Base-by-base conservation (phyloP, 2,113 vertebrate species). In the Tragulus kanchil region DNA sequence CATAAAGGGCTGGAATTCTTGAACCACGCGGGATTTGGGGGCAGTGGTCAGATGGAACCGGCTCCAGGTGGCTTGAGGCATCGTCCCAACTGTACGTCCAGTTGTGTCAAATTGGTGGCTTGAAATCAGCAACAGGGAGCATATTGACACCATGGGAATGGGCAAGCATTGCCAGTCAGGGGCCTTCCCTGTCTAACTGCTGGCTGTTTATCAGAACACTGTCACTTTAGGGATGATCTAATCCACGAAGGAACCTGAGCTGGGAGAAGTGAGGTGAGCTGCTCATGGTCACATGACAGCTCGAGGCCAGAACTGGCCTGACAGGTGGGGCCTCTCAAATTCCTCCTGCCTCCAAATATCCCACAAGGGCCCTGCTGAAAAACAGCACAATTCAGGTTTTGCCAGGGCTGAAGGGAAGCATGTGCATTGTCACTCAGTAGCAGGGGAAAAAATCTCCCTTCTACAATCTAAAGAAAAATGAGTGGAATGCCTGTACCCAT, bases 391-490 rank as follows among this genome's bases (percentile, higher is more conserved):
- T 42, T 92, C n/a, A 23, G 1, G 61, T 48, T 73, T 61, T 54
- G 12, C 83, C 6, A 6, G n/a, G 1, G 65, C 50, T 26, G 13
- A 52, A 64, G 21, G 42, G 21, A 21, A 1, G 12, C 16, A 3
- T 42, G 54, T 26, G 86, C 48, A 3, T 10, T 96, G 2, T 56
- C 28, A 69, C 61, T 65, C 48, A 69, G 69, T 21, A 50, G 19
- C 31, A 77, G 16, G 31, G 50, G 67, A 48, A 93, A 83, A 93
- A 83, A 54, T 36, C 23, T 69, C 73, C 45, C n/a, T 81, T 48
- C 21, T 26, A 42, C n/a, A 90, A 56, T 54, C 59, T 64, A 85
- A 73, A 94, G 91, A 71, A 64, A 94, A 97, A 94, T 16, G 62
- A 96, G 11, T 17, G 48, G 21, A 0, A 25, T 16, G n/a, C 48